Base-by-base conservation (phyloP, 2,888 invertebrate genomes). In the Drosophila nigricruria region DNA sequence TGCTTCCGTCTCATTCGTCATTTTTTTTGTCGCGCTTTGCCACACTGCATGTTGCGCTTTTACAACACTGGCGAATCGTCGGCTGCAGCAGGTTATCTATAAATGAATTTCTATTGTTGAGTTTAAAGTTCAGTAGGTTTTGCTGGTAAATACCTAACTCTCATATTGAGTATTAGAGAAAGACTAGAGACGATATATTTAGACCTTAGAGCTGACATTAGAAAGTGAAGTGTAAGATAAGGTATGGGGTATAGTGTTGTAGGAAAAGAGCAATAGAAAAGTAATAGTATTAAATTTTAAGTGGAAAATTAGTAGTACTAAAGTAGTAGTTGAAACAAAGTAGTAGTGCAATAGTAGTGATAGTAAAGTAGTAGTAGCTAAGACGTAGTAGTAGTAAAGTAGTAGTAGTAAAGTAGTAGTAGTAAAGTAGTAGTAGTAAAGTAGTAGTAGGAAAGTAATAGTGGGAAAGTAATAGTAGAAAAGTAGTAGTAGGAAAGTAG, bases 1-100 rank as follows among this genome's bases (percentile, higher is more conserved):
- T 79, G 82, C 75, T 78, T 66, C 73, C 73, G 50, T 66, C 42
- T 40, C 49, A 20, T 20, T 20, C 43, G 16, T 34, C 20, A 10
- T 5, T 47, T 38, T 43, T 12, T 30, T 30, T 49, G 12, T 18
- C 25, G 40, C 14, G 12, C 43, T 10, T 38, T 5, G 23, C 40
- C 52, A 43, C 20, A 32, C 36, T 36, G 27, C 25, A 25, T 40
- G 20, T 14, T 34, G 34, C 40, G 10, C 34, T 60, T 60, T 12
- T 8, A n/a, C 65, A 64, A 42, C 63, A 63, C 63, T 56, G 25
- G 32, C 27, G 16, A 10, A 8, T 30, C 18, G 45, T 18, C 20
- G 50, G n/a, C n/a, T 30, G n/a, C 8, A 5, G 1, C 30, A 20
- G 42, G 20, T 25, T 8, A 36, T 42, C 42, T 34, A 32, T 64